Base-by-base conservation (phyloP, 2,888 invertebrate species). In the Chrysodeixis includens region DNA sequence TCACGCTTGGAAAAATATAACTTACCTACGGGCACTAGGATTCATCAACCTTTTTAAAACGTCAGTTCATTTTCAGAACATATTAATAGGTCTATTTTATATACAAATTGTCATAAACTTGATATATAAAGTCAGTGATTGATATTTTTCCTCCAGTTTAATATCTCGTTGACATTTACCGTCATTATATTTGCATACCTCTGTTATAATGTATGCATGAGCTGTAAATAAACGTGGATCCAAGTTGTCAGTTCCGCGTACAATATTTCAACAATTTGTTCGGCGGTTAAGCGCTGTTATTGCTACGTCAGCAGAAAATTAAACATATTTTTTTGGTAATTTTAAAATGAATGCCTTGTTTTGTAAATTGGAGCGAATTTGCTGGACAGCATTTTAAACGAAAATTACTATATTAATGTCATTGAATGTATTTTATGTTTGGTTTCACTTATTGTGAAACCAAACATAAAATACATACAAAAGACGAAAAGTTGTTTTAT, bases 201-300 rank as follows among this genome's bases (percentile, higher is more conserved):
- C 74, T 32, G 62, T 53, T 63, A 60, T 63, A 57, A 66, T 56
- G 75, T 69, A 22, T 62, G 58, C 26, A 69, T 30, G 22, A 62
- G 64, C 62, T 69, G 61, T 69, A 69, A 62, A 75, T 78, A 32
- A 10, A 65, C 58, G 70, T 70, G 61, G 65, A 78, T 66, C 74
- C 66, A 63, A 46, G 51, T 63, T 74, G 70, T 66, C 78, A 78
- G 62, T 60, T 78, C 57, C 59, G 66, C 78, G 74, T 66, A 74
- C 66, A 74, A 77, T 78, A 78, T 78, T 76, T 76, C 64, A 75
- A 52, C 76, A 65, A 56, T 71, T 49, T 65, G 63, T 62, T 73
- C 67, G 14, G 44, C 70, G 66, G 74, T 74, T 63, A 57, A 57
- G 60, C 30, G 66, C 56, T 62, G 53, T 68, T 74, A 77, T 73